Percentiles rank a stretch among this genome's conserved stretches.
Evolutionary conservation across 2,888 invertebrate genomes (phyloP).

Genomic region (Scaptomyza flava): DNA sequence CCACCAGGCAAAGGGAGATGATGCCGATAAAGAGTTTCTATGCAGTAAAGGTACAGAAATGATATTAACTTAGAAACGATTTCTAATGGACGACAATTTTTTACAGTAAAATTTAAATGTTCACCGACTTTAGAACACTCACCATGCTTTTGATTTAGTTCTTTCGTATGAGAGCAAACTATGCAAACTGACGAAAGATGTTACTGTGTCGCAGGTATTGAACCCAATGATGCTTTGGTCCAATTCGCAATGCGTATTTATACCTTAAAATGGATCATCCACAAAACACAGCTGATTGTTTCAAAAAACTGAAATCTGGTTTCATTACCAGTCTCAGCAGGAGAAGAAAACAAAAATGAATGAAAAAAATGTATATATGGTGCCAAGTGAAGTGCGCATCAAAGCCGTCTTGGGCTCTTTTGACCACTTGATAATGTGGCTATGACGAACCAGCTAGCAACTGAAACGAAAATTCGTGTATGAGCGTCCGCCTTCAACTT

Average conservation of each 20-base stretch:
- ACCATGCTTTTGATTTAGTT: constrained; percentile 67
- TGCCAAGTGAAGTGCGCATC: constrained; percentile 61
- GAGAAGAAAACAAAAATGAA: constrained; percentile 14
- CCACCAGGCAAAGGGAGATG: constrained; percentile 70
- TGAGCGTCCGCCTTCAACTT: constrained; percentile 58
- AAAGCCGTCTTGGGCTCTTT: constrained; percentile 54
- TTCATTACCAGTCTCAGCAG: constrained; percentile 36
- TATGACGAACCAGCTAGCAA: constrained; percentile 32
- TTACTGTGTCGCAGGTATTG: constrained; percentile 69
- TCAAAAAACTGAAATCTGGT: constrained; percentile 42
- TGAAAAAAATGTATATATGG: constrained; percentile 2
- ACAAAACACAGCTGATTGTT: constrained; percentile 10
- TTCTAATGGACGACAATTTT: too few species aligned
- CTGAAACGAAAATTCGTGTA: constrained; percentile 14
- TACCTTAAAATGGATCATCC: constrained; percentile 54
- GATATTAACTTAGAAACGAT: too few species aligned
- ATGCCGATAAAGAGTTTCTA: constrained; percentile 77
- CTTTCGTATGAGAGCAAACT: constrained; percentile 36
- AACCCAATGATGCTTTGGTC: constrained; percentile 77
- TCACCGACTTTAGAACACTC: constrained; percentile 10
- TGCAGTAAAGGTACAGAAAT: not conserved
- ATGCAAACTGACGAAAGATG: constrained; percentile 58
- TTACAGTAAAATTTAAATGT: too few species aligned
- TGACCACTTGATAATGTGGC: constrained; percentile 63
- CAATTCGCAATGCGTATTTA: constrained; percentile 70